These are phyloP conservation scores for Operophtera brumata DNA, from an alignment of 2,888 invertebrate genomes.

Conservation along the genomic window DNA sequence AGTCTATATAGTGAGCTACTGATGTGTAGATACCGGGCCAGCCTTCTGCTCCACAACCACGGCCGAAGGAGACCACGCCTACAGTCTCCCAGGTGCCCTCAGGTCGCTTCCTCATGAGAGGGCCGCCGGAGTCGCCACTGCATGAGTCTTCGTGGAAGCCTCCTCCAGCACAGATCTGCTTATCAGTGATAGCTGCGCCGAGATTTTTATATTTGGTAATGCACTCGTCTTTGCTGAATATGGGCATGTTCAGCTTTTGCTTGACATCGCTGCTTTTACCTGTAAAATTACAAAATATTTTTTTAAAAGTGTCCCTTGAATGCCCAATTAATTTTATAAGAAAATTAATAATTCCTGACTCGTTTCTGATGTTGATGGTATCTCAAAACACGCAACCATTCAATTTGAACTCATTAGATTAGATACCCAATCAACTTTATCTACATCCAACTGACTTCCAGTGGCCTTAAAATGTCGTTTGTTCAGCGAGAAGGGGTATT, in stretches of 20 bases:
- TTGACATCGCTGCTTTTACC: conserved; percentile 81
- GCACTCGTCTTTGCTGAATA: conserved; percentile 79
- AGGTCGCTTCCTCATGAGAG: conserved; percentile 82
- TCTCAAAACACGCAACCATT: no score
- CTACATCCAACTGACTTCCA: no score
- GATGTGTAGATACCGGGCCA: conserved; percentile 86
- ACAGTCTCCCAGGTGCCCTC: conserved; percentile 79
- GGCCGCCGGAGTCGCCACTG: conserved; percentile 88
- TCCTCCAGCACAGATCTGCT: conserved; percentile 87
- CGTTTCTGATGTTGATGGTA: no score
- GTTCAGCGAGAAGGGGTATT: no score
- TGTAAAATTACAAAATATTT: conserved; percentile 38
- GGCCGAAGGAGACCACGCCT: conserved; percentile 86
- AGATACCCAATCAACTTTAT: no score
- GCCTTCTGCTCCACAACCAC: conserved; percentile 83
- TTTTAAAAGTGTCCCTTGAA: no score
- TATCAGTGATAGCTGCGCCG: conserved; percentile 72
- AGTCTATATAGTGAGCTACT: conserved; percentile 80
- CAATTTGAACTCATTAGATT: no score
- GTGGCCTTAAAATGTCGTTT: no score
- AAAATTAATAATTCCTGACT: no score
- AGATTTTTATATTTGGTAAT: conserved; percentile 68
- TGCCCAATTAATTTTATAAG: no score
- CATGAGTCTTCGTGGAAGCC: conserved; percentile 85
- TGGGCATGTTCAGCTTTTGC: conserved; percentile 82